Percentiles rank a stretch among this genome's conserved stretches.
Conservation (phyloP, 2,888 invertebrate genomes). For the Achlya flavicornis region DNA sequence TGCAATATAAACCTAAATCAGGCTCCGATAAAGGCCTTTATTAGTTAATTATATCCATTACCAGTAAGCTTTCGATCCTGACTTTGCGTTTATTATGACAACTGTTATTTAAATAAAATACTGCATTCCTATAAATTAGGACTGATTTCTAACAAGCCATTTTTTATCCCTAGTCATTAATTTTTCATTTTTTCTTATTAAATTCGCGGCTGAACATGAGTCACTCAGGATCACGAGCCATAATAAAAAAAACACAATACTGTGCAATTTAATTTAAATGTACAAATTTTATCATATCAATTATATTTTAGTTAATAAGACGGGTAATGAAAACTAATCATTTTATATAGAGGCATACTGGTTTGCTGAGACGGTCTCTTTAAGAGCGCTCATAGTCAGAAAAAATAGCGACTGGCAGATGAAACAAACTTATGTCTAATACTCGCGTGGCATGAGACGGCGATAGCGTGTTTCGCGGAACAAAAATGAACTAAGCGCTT, state of each 20-base stretch:
- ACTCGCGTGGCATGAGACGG: too few relatives aligned
- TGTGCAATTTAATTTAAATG: constrained; percentile 7
- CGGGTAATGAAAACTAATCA: not conserved
- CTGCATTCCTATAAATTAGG: not conserved
- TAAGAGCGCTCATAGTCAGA: too few relatives aligned
- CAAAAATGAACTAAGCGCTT: too few relatives aligned
- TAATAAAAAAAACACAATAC: not conserved
- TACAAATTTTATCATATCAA: constrained; percentile 11
- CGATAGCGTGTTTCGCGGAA: too few relatives aligned
- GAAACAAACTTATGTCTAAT: too few relatives aligned
- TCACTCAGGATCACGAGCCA: not conserved
- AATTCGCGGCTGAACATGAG: not conserved
- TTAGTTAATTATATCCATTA: too few relatives aligned
- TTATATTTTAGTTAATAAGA: not conserved
- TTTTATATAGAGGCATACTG: constrained; percentile 1
- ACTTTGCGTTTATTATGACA: not conserved
- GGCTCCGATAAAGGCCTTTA: too few relatives aligned
- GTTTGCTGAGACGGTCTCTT: too few relatives aligned
- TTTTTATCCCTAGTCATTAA: not conserved
- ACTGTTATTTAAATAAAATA: not conserved
- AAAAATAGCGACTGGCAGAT: too few relatives aligned
- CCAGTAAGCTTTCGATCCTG: not conserved
- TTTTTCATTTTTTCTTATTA: not conserved
- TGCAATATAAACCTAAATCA: too few relatives aligned
- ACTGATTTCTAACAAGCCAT: not conserved